Base-by-base conservation (phyloP, 2,888 invertebrate species). In the Pyrocoelia pectoralis region DNA sequence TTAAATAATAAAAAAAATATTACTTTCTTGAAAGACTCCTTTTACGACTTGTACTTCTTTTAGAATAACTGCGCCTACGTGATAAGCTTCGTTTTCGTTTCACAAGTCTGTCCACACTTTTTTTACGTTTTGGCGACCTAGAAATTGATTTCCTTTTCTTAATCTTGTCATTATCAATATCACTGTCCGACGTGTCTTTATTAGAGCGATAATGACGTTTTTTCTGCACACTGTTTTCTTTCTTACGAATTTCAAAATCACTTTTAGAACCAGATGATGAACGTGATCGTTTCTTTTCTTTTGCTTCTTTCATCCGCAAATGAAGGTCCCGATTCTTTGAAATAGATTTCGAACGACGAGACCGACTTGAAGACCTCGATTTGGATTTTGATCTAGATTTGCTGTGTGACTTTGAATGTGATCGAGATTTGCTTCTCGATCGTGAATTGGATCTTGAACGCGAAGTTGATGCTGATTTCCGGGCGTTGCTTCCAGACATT, bases 161-260 rank as follows among this genome's bases (percentile, higher is more conserved):
- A 52, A 68, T 62, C 61, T 70, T 70, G 53, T 75, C 74, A 52
- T 84, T 84, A 66, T 84, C 84, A 59, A 83, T 80, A 40, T 85
- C 85, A 72, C 88, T 89, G 18, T 86, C 88, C 1, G 89, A 91
- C 2, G 92, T 93, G 75, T 93, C 93, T 62, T 92, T 90, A 77
- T 94, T 94, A 57, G 92, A 93, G 10, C 94, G 87, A 77, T 95
- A 95, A 69, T 95, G 94, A 8, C 95, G 87, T 76, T 95, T 95
- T 78, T 93, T 93, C 78, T 95, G 94, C 9, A 92, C 87, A 80
- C 94, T 85, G 81, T 93, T 86, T 81, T 90, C 88, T 83, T 94
- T 90, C 83, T 93, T 84, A 74, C 89, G 83, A 68, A 90, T 88
- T 77, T 90, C 90, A 77, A 90, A 90, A 72, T 88, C 87, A 65